phyloP scores from a whole-genome alignment of 2,888 invertebrate genomes.

The Mimas tiliae region DNA sequence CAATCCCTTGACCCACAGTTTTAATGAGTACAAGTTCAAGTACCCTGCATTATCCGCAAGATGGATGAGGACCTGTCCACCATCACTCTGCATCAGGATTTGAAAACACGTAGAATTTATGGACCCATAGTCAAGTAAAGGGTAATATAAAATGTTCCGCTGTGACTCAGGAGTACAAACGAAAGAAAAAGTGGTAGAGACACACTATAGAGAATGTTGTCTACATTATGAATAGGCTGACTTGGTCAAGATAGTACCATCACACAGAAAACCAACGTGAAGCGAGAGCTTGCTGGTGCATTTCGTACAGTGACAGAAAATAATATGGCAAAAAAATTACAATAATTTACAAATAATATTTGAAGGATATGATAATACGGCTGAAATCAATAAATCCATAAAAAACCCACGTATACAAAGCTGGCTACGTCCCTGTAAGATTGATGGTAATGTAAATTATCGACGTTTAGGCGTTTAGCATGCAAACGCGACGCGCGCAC shows the following conservation, averaged over 20 bases:
- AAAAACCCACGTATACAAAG: constrained; percentile 1
- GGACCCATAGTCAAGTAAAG: background rate
- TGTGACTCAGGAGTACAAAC: background rate
- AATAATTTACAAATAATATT: too few relatives aligned
- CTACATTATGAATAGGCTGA: too few relatives aligned
- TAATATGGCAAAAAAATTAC: too few relatives aligned
- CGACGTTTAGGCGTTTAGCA: constrained; percentile 35
- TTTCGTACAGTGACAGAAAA: too few relatives aligned
- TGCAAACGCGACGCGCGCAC: constrained; percentile 30
- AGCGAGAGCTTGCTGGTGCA: too few relatives aligned
- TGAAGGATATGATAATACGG: too few relatives aligned
- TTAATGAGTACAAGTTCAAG: constrained; percentile 13
- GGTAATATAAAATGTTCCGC: background rate
- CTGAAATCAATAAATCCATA: constrained; percentile 5
- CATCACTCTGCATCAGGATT: constrained; percentile 9
- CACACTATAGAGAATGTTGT: too few relatives aligned
- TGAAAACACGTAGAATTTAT: constrained; percentile 13
- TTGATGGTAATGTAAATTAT: constrained; percentile 25
- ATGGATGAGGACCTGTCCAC: background rate
- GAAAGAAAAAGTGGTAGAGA: too few relatives aligned
- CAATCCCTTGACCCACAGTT: constrained; percentile 14
- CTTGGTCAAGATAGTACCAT: too few relatives aligned
- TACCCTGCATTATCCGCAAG: constrained; percentile 19
- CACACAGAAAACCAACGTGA: too few relatives aligned
- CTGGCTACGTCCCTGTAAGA: constrained; percentile 2